These are phyloP conservation scores for Eupithecia abbreviata DNA, from an alignment of 2,888 invertebrate species.

Conservation along the genomic window DNA sequence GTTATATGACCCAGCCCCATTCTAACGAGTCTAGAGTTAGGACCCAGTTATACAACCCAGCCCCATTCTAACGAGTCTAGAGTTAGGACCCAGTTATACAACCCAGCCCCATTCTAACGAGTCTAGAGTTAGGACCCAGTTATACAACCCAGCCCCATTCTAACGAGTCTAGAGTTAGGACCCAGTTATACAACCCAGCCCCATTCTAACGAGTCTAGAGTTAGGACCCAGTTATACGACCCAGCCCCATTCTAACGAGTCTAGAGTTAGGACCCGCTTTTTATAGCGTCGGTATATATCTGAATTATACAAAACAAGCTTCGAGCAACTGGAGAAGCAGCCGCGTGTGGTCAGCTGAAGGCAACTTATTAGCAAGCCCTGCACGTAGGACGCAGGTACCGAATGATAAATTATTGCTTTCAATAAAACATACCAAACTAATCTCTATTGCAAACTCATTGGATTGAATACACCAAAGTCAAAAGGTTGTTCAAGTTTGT, in stretches of 20 bases:
- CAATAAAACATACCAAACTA: not conserved
- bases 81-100: not conserved
- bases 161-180: not conserved
- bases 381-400: not conserved
- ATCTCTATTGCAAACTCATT: slow-evolving; percentile 1
- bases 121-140: not conserved
- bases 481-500: slow-evolving; percentile 3
- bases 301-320: not conserved
- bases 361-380: not conserved
- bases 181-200: not conserved
- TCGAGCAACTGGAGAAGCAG: not conserved
- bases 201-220: not conserved
- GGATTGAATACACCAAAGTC: not conserved
- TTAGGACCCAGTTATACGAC: not conserved
- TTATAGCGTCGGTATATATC: not conserved
- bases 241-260: not conserved
- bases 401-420: slow-evolving; percentile 2
- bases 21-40: not conserved
- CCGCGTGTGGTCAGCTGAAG: not conserved
- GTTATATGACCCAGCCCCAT: not conserved
- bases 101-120: not conserved
- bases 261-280: not conserved
- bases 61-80: not conserved
- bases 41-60: not conserved
- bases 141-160: not conserved